Conservation (phyloP, 2,797 vertebrate species). For the Acipenser oxyrinchus region DNA sequence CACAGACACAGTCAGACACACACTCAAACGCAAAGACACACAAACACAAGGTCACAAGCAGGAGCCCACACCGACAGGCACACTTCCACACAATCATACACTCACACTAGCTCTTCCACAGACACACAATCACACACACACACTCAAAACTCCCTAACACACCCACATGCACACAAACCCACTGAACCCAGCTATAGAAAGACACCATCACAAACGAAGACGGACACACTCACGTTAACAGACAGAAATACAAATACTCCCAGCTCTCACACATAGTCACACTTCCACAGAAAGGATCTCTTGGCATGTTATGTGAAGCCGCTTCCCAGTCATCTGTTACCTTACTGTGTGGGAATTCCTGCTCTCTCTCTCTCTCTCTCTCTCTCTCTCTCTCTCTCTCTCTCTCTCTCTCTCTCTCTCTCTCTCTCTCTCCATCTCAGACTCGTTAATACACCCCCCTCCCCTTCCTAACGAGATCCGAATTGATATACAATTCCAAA, state of each 20-base stretch:
- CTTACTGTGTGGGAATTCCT: constrained; percentile 39
- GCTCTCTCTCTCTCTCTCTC: constrained; percentile 13
- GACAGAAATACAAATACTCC: constrained; percentile 32
- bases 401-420: constrained; percentile 32
- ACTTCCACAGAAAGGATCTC: no score
- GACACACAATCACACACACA: no score
- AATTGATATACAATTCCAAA: constrained; percentile 54
- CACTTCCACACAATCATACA: no score
- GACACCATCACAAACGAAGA: no score
- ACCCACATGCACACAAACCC: constrained; percentile 17
- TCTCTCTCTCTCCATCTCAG: constrained; percentile 38
- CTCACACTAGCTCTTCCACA: no score
- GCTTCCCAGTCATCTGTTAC: constrained; percentile 36
- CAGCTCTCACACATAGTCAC: constrained; percentile 28
- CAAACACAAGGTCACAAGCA: constrained; percentile 16
- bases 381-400: constrained; percentile 29
- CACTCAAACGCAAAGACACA: constrained; percentile 5
- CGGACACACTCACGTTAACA: neutral
- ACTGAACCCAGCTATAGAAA: constrained; percentile 14
- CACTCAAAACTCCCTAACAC: neutral
- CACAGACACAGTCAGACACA: constrained; percentile 12
- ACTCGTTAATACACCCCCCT: constrained; percentile 53
- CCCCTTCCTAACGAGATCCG: constrained; percentile 61
- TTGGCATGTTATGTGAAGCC: constrained; percentile 14
- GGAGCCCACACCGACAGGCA: neutral